Base-by-base conservation (phyloP, 2,888 invertebrate species). In the Mechanitis messenoides region DNA sequence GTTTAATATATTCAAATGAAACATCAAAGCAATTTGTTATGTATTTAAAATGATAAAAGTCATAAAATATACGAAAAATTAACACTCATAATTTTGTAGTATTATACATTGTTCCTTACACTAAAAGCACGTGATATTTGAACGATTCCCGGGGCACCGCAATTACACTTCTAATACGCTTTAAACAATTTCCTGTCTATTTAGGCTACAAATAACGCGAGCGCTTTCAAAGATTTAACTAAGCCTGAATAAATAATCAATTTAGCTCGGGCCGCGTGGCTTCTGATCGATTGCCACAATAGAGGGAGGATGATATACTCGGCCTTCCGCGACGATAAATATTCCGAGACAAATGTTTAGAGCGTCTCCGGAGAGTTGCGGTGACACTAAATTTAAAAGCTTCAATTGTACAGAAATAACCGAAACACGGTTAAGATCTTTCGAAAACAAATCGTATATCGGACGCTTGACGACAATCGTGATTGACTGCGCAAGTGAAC, bases 341-440 rank as follows among this genome's bases (percentile, higher is more conserved):
- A 90, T 87, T 83, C 86, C 79, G 78, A 87, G 89, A 90, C 89
- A 88, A 90, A 90, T 89, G 88, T 84, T 85, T 80, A 78, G 81
- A 83, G 78, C 86, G 86, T 87, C 89, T 86, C 87, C 79, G 72
- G 86, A 83, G 89, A 87, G 84, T 79, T 83, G 87, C 87, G 87
- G 87, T 85, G 88, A 87, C 89, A 90, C 88, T 89, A 86, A 85
- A 90, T 90, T 88, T 90, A 87, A 88, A 87, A 87, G 88, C 88
- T 83, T 86, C 88, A 85, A 89, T 88, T 87, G 89, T 86, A 89
- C 89, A 84, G 85, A 87, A 90, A 90, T 89, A 89, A 88, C 87
- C 83, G 81, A 83, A 87, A 88, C 88, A 88, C 84, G 87, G 88
- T 87, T 88, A 85, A 84, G 87, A 89, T 87, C 89, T 89, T 87